Evolutionary conservation across 2,888 invertebrate species (phyloP), one percentile per base, ranked within the genome.

Genomic region (Hydriomena furcata): DNA sequence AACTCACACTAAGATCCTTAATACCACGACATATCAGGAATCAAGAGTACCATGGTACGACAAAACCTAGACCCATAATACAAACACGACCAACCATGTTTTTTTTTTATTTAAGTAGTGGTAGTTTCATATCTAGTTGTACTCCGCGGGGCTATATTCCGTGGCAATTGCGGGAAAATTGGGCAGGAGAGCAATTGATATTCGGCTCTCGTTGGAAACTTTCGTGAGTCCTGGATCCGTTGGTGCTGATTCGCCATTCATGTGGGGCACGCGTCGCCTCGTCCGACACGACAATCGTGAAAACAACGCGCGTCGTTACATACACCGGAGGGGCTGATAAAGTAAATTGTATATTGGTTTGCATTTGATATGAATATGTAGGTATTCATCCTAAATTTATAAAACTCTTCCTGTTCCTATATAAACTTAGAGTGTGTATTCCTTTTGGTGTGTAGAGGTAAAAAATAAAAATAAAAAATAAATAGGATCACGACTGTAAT

Each of bases 131-230:
- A 7, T 28, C 50, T 40, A 40, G n/a, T 23, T 32, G 21, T 36
- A 36, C 27, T 38, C 25, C 73, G 71, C 71, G 76, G 74, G 65
- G 81, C 79, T 82, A 85, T 82, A 81, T 84, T 80, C 79, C 71
- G 73, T 76, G 70, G 79, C 84, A 81, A 84, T 86, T 83, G 69
- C 77, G 77, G 76, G 83, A 76, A 84, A 85, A 84, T 86, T 84
- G 84, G 79, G 73, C 79, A 76, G 79, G 76, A 75, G 73, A 76
- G 74, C 82, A 77, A 84, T 87, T 87, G 84, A 83, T 86, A 87
- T 86, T 85, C 85, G 66, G 77, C 76, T 80, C 82, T 75, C 82
- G 85, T 83, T 73, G 74, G 72, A 77, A 80, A 81, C 84, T 84
- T 85, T 82, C 78, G 73, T 67, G 65, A 76, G 76, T 73, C 69